A percentile compares a stretch with the other conserved stretches of the same genome.
Evolutionary conservation across 2,113 vertebrate genomes (phyloP).

Genomic region (Alligator mississippiensis): DNA sequence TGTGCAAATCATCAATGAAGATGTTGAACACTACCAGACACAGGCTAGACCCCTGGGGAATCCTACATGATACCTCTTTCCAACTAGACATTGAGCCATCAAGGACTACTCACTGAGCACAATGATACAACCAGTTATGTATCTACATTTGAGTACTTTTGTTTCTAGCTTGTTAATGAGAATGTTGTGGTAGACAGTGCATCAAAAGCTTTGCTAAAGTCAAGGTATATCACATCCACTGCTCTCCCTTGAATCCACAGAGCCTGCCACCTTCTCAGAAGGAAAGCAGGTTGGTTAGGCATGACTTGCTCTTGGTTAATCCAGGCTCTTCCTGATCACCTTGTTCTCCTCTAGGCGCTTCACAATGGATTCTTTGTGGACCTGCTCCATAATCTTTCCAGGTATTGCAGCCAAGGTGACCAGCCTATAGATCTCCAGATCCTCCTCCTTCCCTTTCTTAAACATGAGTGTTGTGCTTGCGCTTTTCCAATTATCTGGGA

Average conservation of each 20-base stretch:
- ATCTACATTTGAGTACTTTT: no score
- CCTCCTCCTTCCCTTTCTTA: background rate
- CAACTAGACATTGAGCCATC: no score
- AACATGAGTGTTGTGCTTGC: background rate
- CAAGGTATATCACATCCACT: background rate
- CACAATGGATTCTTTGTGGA: background rate
- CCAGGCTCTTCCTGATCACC: background rate
- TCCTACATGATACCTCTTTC: no score
- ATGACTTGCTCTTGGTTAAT: background rate
- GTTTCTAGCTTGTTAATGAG: no score
- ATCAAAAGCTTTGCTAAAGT: no score
- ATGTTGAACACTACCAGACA: no score
- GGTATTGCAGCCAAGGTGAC: background rate
- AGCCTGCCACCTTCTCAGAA: background rate
- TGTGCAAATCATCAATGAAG: no score
- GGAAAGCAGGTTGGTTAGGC: background rate
- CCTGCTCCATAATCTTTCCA: accelerated
- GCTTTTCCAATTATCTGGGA: background rate
- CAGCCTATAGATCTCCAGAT: background rate
- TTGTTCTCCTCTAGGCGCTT: background rate
- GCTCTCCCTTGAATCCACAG: background rate
- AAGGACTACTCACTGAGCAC: no score
- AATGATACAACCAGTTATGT: no score
- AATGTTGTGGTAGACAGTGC: no score
- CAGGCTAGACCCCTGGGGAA: no score